These are phyloP conservation scores for Eupithecia insigniata DNA, from an alignment of 2,888 invertebrate genomes.

Conservation along the genomic window DNA sequence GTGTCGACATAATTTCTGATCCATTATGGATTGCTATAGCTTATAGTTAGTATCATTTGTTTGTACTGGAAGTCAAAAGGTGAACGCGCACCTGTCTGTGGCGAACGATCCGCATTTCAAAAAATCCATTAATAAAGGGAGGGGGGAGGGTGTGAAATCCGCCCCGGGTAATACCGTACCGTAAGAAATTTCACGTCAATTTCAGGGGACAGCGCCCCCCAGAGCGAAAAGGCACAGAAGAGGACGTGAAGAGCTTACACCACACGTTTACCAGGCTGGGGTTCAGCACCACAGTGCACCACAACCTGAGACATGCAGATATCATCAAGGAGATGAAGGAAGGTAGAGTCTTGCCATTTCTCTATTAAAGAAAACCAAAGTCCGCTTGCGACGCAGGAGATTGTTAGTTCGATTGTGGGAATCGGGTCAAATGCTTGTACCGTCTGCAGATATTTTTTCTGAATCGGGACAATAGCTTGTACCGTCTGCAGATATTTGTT, in stretches of 20 bases:
- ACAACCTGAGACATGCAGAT: conserved; percentile 52
- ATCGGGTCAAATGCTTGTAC: background rate
- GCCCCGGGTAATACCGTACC: no score
- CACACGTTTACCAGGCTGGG: conserved; percentile 54
- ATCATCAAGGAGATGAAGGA: conserved; percentile 53
- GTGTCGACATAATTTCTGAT: background rate
- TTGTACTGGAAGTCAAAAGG: no score
- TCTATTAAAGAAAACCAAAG: background rate
- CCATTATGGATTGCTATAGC: no score
- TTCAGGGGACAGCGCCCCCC: background rate
- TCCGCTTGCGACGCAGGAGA: background rate
- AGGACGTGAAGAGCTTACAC: conserved; percentile 57
- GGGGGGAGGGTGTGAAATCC: no score
- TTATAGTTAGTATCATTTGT: no score
- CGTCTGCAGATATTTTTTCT: no score
- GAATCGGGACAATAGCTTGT: no score
- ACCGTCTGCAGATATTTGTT: no score
- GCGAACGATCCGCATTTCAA: no score
- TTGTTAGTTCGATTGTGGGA: background rate
- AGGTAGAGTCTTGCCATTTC: conserved; percentile 44
- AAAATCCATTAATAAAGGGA: no score
- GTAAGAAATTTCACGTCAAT: background rate
- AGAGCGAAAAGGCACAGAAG: conserved; percentile 54
- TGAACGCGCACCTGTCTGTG: no score
- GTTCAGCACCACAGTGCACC: conserved; percentile 54